These are phyloP conservation scores for Cotesia chilonis DNA, from an alignment of 1,140 invertebrate species.

Conservation along the genomic window DNA sequence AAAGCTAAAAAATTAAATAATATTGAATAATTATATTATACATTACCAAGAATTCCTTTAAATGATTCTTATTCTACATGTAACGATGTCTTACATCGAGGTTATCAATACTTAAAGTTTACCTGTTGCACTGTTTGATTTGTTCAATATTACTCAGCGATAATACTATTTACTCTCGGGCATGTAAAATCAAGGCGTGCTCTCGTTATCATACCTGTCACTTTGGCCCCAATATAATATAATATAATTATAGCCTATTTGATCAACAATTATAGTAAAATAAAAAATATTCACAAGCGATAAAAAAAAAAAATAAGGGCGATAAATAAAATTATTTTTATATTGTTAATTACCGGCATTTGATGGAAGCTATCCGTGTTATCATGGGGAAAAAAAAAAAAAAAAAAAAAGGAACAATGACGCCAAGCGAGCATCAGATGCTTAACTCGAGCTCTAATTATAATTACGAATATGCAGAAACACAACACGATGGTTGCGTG, in stretches of 20 bases:
- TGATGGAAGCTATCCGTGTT: too few relatives aligned
- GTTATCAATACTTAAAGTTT: slow-evolving; percentile 47
- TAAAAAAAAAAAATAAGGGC: slow-evolving; percentile 1
- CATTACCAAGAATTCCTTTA: not conserved
- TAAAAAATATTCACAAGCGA: slow-evolving; percentile 11
- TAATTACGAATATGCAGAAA: slow-evolving; percentile 38
- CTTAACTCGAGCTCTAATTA: slow-evolving; percentile 3
- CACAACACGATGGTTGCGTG: slow-evolving; percentile 39
- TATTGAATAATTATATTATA: too few relatives aligned
- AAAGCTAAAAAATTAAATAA: too few relatives aligned
- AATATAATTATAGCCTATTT: slow-evolving; percentile 29
- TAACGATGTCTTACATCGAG: slow-evolving; percentile 32
- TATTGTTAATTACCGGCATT: too few relatives aligned
- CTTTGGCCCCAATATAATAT: slow-evolving; percentile 42
- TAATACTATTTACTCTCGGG: slow-evolving; percentile 57
- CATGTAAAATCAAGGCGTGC: slow-evolving; percentile 56
- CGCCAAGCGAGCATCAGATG: not conserved
- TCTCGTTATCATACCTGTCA: slow-evolving; percentile 49
- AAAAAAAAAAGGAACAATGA: not conserved
- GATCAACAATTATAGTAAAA: slow-evolving; percentile 15
- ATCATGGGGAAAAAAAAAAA: too few relatives aligned
- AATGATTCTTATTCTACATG: not conserved
- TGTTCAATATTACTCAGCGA: slow-evolving; percentile 54
- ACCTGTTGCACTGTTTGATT: slow-evolving; percentile 47
- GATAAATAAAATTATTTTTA: not conserved